Conservation (phyloP, 2,888 invertebrate species). For the Chelonus formosanus region DNA sequence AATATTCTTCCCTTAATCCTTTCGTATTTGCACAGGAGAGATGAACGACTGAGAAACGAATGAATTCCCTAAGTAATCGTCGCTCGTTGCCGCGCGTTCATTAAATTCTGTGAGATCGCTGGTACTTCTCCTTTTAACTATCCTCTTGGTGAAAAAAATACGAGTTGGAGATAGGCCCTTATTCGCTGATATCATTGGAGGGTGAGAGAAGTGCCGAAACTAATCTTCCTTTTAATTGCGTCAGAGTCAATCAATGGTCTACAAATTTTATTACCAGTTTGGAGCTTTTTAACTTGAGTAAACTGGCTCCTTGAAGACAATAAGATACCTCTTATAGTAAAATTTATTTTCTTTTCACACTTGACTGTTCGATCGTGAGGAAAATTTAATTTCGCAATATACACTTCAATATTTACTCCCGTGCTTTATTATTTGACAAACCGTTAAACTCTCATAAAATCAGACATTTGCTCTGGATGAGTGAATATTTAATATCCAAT, state of each 20-base stretch:
- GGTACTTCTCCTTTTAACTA: slow-evolving; percentile 31
- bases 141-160: slow-evolving; percentile 28
- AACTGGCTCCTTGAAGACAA: too few relatives aligned
- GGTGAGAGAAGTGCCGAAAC: slow-evolving; percentile 29
- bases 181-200: slow-evolving; percentile 13
- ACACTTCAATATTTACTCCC: too few relatives aligned
- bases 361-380: too few relatives aligned
- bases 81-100: slow-evolving; percentile 35
- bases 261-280: too few relatives aligned
- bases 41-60: slow-evolving; percentile 30
- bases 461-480: not conserved
- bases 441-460: slow-evolving; percentile 21
- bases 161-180: slow-evolving; percentile 14
- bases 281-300: too few relatives aligned
- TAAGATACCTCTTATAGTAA: too few relatives aligned
- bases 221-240: not conserved
- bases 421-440: slow-evolving; percentile 24
- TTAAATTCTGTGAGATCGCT: slow-evolving; percentile 40
- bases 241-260: too few relatives aligned
- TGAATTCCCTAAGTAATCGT: slow-evolving; percentile 37
- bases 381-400: too few relatives aligned
- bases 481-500: slow-evolving; percentile 23
- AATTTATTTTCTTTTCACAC: too few relatives aligned
- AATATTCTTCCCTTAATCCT: slow-evolving; percentile 23
- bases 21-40: slow-evolving; percentile 28